phyloP scores from a whole-genome alignment of 2,888 invertebrate species.

The Esperia sulphurella region DNA sequence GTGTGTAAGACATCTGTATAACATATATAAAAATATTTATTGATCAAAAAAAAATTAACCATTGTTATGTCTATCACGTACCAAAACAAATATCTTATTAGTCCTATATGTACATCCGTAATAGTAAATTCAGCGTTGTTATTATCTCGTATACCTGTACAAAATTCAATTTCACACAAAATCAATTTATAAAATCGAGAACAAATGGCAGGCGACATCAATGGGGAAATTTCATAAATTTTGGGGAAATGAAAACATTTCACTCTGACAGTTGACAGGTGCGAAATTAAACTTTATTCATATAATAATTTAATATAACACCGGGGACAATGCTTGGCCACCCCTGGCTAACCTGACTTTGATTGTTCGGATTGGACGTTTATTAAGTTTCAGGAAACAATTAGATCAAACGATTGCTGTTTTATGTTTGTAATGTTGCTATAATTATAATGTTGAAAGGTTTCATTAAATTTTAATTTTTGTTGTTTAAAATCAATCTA shows the following conservation, averaged over 20 bases:
- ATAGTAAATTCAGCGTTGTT: too few species aligned
- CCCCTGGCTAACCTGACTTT: slow-evolving; percentile 20
- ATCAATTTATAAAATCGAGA: slow-evolving; percentile 14
- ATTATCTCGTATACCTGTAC: not conserved
- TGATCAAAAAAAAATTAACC: too few species aligned
- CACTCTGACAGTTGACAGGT: slow-evolving; percentile 55
- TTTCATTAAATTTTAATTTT: not conserved
- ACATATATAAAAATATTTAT: too few species aligned
- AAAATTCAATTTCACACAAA: slow-evolving; percentile 17
- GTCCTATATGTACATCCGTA: too few species aligned
- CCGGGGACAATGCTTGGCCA: slow-evolving; percentile 23
- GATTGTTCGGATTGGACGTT: slow-evolving; percentile 20
- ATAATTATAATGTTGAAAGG: not conserved
- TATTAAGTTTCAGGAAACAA: slow-evolving; percentile 28
- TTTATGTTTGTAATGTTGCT: not conserved
- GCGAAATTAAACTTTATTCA: slow-evolving; percentile 56
- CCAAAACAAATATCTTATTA: too few species aligned
- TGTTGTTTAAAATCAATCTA: not conserved
- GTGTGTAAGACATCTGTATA: too few species aligned
- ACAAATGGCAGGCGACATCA: slow-evolving; percentile 26
- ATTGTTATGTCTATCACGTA: too few species aligned
- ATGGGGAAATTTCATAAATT: slow-evolving; percentile 34
- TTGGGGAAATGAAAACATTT: slow-evolving; percentile 53
- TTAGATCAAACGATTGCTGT: slow-evolving; percentile 8
- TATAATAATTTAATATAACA: slow-evolving; percentile 41